Base-by-base conservation (phyloP, 2,888 invertebrate species). In the Macrosoma leucophasiata region DNA sequence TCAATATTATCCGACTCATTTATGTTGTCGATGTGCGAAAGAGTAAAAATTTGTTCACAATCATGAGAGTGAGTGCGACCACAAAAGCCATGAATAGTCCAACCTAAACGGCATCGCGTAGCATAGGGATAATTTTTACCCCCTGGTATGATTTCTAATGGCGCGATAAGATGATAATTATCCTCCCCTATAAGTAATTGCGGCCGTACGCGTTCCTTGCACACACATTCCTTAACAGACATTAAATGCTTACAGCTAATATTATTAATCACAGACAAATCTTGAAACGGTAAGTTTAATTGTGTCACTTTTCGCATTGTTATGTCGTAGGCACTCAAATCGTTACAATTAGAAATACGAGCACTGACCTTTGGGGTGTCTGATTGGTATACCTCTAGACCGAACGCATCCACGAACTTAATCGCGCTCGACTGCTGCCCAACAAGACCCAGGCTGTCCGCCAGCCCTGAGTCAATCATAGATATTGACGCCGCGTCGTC, bases 91-190 rank as follows among this genome's bases (percentile, higher is more conserved):
- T n/a, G n/a, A n/a, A n/a, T n/a, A n/a, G n/a, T n/a, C n/a, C n/a
- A n/a, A n/a, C n/a, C n/a, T n/a, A n/a, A n/a, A n/a, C n/a, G n/a
- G n/a, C n/a, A n/a, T n/a, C n/a, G n/a, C n/a, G n/a, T n/a, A n/a
- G n/a, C n/a, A n/a, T n/a, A n/a, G n/a, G n/a, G n/a, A n/a, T n/a
- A n/a, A n/a, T n/a, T n/a, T n/a, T n/a, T n/a, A 11, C 20, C 22
- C 3, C 41, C 39, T 9, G 32, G 35, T n/a, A 41, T 11, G n/a
- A 44, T 29, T 33, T 44, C 36, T 2, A 41, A 10, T 1, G 47
- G 43, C 4, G 33, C 35, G 2, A 42, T 11, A n/a, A 46, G 14
- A 24, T 18, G 25, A 22, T 33, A 33, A 27, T 33, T 33, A 33
- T 33, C 33, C 8, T 33, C 27, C 6, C 33, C 33, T n/a, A 27